Percentiles rank a stretch among this genome's conserved stretches.
phyloP scores from a whole-genome alignment of 2,888 invertebrate species.

The Shargacucullia verbasci region DNA sequence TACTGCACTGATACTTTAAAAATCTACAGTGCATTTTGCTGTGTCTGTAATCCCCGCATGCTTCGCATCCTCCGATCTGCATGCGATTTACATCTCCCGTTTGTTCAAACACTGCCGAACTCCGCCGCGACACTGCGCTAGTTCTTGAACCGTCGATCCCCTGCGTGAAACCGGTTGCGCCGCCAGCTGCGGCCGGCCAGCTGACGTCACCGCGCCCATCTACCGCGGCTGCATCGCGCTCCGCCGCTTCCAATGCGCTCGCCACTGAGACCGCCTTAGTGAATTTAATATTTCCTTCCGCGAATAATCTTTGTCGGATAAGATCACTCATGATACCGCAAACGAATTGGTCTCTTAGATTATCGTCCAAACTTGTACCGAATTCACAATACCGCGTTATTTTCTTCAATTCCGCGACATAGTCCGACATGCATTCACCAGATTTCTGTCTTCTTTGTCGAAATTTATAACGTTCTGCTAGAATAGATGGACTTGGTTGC shows the following conservation, averaged over 20 bases:
- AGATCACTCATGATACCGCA: conserved; percentile 3
- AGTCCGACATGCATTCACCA: not conserved
- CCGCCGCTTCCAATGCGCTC: conserved; percentile 10
- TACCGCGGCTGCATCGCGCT: conserved; percentile 11
- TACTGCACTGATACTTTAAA: too few relatives aligned
- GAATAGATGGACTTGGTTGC: conserved; percentile 4
- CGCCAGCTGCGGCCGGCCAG: not conserved
- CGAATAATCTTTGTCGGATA: conserved; percentile 4
- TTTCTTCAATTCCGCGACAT: conserved; percentile 7
- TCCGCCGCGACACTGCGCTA: not conserved
- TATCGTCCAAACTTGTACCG: conserved; percentile 7
- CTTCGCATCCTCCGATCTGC: too few relatives aligned
- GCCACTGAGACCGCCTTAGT: conserved; percentile 3
- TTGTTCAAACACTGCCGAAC: not conserved
- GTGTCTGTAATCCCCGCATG: too few relatives aligned
- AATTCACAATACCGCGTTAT: conserved; percentile 8
- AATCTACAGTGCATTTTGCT: too few relatives aligned
- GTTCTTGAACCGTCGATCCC: not conserved
- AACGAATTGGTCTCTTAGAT: conserved; percentile 5
- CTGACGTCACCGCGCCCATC: too few relatives aligned
- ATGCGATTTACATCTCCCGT: too few relatives aligned
- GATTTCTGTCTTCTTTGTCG: conserved; percentile 2
- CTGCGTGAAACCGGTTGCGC: not conserved
- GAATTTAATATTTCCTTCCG: too few relatives aligned
- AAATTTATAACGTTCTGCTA: conserved; percentile 11